Percentiles rank a stretch among this genome's conserved stretches.
Conservation (phyloP, 2,113 vertebrate species). For the Limanda limanda region DNA sequence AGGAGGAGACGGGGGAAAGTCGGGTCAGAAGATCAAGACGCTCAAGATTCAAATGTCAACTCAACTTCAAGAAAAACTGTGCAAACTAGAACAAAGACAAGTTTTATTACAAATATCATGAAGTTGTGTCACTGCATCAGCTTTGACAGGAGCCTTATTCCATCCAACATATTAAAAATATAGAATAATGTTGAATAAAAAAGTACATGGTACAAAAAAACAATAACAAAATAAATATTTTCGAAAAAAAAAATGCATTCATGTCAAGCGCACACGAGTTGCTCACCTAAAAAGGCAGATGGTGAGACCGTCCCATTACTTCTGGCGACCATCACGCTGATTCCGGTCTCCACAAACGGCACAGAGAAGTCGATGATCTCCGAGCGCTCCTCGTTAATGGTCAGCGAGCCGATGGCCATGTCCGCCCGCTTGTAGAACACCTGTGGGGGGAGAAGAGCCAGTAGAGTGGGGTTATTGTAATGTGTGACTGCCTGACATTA, state of each 20-base stretch:
- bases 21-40: background rate
- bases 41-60: background rate
- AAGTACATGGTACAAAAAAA: background rate
- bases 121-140: too few relatives aligned
- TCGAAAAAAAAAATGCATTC: background rate
- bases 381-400: conserved; percentile 97
- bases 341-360: conserved; percentile 98
- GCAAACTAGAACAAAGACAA: background rate
- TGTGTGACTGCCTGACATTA: background rate
- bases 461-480: background rate
- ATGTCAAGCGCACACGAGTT: background rate
- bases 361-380: conserved; percentile 98
- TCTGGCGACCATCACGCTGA: conserved; percentile 97
- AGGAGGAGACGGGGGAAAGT: background rate
- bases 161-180: background rate
- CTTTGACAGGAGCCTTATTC: background rate
- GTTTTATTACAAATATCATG: background rate
- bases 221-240: background rate
- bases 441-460: conserved; percentile 68
- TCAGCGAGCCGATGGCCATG: conserved; percentile 98
- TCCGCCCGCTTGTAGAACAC: conserved; percentile 96
- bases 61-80: background rate
- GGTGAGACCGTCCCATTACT: conserved; percentile 98
- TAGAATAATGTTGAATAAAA: too few relatives aligned
- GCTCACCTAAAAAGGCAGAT: conserved; percentile 94